Conservation (phyloP, 1,140 invertebrate species). For the Halictus rubicundus region DNA sequence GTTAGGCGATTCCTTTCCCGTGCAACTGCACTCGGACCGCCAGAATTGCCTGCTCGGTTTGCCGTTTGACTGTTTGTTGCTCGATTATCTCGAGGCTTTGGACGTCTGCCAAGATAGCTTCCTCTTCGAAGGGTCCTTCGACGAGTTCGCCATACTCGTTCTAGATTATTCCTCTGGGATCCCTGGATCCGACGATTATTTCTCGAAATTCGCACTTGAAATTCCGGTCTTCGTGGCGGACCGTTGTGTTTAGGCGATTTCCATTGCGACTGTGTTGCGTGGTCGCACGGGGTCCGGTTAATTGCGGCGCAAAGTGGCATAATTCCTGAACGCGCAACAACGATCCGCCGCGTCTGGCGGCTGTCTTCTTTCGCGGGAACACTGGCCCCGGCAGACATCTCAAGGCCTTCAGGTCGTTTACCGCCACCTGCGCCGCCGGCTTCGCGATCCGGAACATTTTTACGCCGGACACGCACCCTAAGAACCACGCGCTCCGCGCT, state of each 20-base stretch:
- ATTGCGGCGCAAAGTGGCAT: background rate
- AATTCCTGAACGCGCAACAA: constrained; percentile 45
- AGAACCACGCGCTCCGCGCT: too few relatives aligned
- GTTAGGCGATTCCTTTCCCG: too few relatives aligned
- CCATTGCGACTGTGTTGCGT: background rate
- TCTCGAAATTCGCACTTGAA: too few relatives aligned
- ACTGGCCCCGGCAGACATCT: constrained; percentile 71
- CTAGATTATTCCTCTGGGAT: background rate
- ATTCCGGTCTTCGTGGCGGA: too few relatives aligned
- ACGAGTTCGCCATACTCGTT: too few relatives aligned
- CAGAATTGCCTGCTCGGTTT: background rate
- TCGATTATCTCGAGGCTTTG: background rate
- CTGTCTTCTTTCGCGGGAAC: constrained; percentile 44
- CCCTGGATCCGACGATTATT: too few relatives aligned
- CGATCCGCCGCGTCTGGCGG: constrained; percentile 29
- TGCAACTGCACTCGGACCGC: too few relatives aligned
- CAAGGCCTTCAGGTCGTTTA: constrained; percentile 79
- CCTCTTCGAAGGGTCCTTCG: background rate
- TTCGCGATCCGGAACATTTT: constrained; percentile 70
- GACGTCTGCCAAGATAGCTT: background rate
- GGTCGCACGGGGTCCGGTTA: background rate
- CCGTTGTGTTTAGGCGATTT: too few relatives aligned
- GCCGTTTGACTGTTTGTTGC: background rate
- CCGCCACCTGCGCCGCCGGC: constrained; percentile 76
- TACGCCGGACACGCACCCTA: constrained; percentile 46